phyloP scores from a whole-genome alignment of 2,113 vertebrate species.

The Prionailurus viverrinus region DNA sequence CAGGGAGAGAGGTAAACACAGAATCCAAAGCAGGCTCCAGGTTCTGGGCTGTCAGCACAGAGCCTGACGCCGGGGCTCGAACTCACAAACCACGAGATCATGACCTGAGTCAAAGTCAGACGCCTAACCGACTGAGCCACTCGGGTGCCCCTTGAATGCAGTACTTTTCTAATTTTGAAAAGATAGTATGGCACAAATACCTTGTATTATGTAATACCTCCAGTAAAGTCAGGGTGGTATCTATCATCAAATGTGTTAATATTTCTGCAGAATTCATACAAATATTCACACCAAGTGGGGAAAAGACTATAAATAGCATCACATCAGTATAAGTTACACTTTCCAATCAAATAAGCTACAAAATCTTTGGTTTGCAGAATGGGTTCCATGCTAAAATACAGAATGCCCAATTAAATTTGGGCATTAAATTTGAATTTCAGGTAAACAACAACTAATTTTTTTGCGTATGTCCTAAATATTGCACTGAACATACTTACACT shows the following conservation, averaged over 20 bases:
- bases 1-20: too few species aligned
- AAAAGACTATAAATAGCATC: background rate
- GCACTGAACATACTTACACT: background rate
- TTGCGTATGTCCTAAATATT: background rate
- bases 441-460: background rate
- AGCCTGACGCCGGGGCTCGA: too few species aligned
- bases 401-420: background rate
- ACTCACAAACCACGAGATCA: too few species aligned
- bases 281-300: background rate
- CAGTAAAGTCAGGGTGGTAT: background rate
- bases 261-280: background rate
- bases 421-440: constrained; percentile 12
- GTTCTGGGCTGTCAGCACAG: too few species aligned
- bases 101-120: too few species aligned
- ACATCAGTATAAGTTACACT: background rate
- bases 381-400: background rate
- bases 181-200: background rate
- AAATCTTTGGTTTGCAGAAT: constrained; percentile 41
- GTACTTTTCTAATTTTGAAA: background rate
- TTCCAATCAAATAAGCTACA: background rate
- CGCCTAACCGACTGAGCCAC: too few species aligned
- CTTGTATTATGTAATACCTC: background rate
- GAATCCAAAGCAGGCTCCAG: too few species aligned
- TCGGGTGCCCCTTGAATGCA: background rate
- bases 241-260: background rate